Evolutionary conservation across 2,797 vertebrate species (phyloP).

Genomic region (Garrulus glandarius): DNA sequence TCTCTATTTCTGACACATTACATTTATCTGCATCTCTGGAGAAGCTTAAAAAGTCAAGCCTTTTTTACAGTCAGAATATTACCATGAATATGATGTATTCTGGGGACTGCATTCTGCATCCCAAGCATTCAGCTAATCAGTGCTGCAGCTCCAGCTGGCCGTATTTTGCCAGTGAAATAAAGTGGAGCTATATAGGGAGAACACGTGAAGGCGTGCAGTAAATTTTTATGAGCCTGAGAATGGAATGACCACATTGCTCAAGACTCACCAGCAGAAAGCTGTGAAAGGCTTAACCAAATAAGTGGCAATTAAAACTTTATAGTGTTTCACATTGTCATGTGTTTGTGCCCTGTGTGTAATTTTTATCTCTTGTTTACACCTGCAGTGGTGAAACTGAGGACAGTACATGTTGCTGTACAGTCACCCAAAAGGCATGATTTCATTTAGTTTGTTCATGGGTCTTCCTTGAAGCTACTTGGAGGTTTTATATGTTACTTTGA

Average conservation of each 20-base stretch:
- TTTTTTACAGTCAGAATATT: constrained; percentile 38
- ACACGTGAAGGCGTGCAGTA: constrained; percentile 27
- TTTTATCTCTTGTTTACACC: constrained; percentile 2
- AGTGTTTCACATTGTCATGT: not conserved
- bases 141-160: constrained; percentile 46
- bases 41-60: constrained; percentile 39
- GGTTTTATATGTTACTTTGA: not conserved
- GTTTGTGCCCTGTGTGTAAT: not conserved
- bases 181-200: constrained; percentile 39
- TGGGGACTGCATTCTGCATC: constrained; percentile 40
- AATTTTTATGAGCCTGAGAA: constrained; percentile 42
- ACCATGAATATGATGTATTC: constrained; percentile 45
- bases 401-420: not conserved
- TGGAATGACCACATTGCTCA: constrained; percentile 47
- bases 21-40: constrained; percentile 61
- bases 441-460: not conserved
- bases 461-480: not conserved
- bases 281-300: constrained; percentile 22
- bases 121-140: constrained; percentile 48
- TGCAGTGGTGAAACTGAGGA: not conserved
- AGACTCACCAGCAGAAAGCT: not conserved
- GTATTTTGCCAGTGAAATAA: constrained; percentile 38
- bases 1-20: constrained; percentile 56
- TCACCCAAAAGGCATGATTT: not conserved
- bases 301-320: constrained; percentile 17